Percentiles rank a stretch among this genome's conserved stretches.
These are phyloP conservation scores for Torymus tubicola DNA, from an alignment of 2,888 invertebrate genomes.

Conservation along the genomic window DNA sequence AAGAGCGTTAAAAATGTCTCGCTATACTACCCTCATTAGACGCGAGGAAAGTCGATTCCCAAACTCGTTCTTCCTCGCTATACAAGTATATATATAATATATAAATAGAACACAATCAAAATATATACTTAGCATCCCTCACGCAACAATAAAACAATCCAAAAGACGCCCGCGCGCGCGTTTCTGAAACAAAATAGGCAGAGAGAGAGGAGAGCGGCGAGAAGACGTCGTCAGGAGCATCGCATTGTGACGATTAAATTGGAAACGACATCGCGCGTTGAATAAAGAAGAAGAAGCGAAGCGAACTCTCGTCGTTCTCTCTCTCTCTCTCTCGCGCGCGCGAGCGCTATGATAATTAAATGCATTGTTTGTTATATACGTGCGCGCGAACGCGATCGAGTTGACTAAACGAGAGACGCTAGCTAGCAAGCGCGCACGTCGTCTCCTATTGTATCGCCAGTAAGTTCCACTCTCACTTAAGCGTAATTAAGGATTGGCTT, in stretches of 20 bases:
- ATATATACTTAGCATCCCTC: too few relatives aligned
- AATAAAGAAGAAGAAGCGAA: constrained; percentile 20
- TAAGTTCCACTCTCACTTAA: constrained; percentile 30
- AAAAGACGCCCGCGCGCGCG: not conserved
- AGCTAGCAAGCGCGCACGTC: not conserved
- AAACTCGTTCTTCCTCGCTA: too few relatives aligned
- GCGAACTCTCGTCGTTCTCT: not conserved
- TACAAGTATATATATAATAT: too few relatives aligned
- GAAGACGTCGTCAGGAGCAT: constrained; percentile 43
- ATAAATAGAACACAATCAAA: too few relatives aligned
- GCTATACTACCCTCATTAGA: too few relatives aligned
- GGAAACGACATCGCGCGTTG: constrained; percentile 10
- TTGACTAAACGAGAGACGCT: too few relatives aligned
- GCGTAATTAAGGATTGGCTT: constrained; percentile 46
- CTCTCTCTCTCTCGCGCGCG: not conserved
- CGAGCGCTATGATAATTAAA: constrained; percentile 43
- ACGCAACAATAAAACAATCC: too few relatives aligned
- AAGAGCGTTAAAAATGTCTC: too few relatives aligned
- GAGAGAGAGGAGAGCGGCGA: not conserved
- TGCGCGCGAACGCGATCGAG: too few relatives aligned
- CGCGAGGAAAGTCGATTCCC: too few relatives aligned
- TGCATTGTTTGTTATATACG: constrained; percentile 40
- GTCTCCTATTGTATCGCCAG: constrained; percentile 39
- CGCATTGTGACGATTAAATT: constrained; percentile 26
- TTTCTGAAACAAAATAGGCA: constrained; percentile 7